Conservation (phyloP, 1,140 invertebrate genomes). For the Zaprionus davidi region DNA sequence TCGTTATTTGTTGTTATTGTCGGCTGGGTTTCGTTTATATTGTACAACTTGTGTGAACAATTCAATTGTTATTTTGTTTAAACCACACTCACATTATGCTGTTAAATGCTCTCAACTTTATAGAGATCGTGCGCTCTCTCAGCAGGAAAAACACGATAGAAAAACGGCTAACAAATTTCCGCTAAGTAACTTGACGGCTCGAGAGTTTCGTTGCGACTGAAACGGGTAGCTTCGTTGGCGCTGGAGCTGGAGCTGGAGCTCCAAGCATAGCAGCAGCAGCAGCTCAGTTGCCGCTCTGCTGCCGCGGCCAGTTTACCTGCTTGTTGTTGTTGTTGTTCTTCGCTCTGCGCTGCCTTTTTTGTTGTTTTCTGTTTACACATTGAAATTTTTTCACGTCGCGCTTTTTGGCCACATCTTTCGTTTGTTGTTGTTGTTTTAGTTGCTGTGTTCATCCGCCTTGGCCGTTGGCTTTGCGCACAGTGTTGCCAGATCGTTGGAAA, state of each 20-base stretch:
- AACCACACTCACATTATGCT: constrained; percentile 51
- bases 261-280: constrained; percentile 44
- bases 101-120: neutral
- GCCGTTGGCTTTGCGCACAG: constrained; percentile 8
- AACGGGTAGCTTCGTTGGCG: constrained; percentile 36
- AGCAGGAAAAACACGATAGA: constrained; percentile 13
- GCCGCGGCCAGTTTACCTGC: constrained; percentile 12
- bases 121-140: constrained; percentile 26
- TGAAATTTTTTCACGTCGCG: constrained; percentile 42
- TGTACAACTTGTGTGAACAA: constrained; percentile 10
- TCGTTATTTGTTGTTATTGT: constrained; percentile 23
- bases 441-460: constrained; percentile 22
- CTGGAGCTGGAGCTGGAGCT: constrained; percentile 25
- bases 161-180: constrained; percentile 43
- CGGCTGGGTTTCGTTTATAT: neutral
- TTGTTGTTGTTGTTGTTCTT: constrained; percentile 27
- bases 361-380: constrained; percentile 51
- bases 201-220: constrained; percentile 69
- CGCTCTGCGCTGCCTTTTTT: constrained; percentile 12
- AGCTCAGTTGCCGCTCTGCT: constrained; percentile 36
- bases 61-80: constrained; percentile 23
- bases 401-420: constrained; percentile 76
- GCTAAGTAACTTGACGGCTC: constrained; percentile 60
- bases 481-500: constrained; percentile 51
- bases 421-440: constrained; percentile 35